Base-by-base conservation (phyloP, 2,888 invertebrate species). In the Parnassius smintheus region DNA sequence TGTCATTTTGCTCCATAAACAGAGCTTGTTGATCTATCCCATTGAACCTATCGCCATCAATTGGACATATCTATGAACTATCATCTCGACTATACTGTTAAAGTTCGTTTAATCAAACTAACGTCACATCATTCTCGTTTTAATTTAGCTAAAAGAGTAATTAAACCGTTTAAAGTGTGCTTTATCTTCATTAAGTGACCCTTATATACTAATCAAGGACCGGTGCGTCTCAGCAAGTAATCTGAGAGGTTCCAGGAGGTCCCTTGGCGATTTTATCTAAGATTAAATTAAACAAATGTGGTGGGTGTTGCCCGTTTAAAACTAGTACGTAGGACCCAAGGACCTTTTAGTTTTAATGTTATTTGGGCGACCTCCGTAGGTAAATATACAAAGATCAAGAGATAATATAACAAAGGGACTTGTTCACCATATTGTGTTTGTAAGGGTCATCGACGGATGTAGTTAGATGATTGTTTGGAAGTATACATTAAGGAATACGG, bases 281-380 rank as follows among this genome's bases (percentile, higher is more conserved):
- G 48, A 60, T 60, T 55, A 55, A 60, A 41, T 55, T 55, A 55
- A 55, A 35, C 25, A n/a, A 55, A 60, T 42, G 46, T 13, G 53
- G 35, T 12, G 12, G 9, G 52, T 25, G 11, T n/a, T n/a, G 8
- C 12, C 35, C 53, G 46, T 56, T 56, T 53, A 46, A 45, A 46
- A 41, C 45, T 13, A 45, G 44, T 45, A 49, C 54, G 35, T 12
- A 58, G 54, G 45, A 0, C 35, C 35, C 7, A 7, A 44, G 25
- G 57, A 62, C 56, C 66, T 64, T 64, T 62, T 64, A 66, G 64
- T 64, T 64, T 66, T 57, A 66, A 44, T 56, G 45, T 54, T 18
- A 50, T 55, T 58, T 45, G n/a, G 22, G 48, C 9, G 58, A 45
- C 45, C 49, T 22, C 46, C 42, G 48, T 49, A 11, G 50, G 42